Evolutionary conservation across 2,113 vertebrate species (phyloP).

Genomic region (Xiphias gladius): DNA sequence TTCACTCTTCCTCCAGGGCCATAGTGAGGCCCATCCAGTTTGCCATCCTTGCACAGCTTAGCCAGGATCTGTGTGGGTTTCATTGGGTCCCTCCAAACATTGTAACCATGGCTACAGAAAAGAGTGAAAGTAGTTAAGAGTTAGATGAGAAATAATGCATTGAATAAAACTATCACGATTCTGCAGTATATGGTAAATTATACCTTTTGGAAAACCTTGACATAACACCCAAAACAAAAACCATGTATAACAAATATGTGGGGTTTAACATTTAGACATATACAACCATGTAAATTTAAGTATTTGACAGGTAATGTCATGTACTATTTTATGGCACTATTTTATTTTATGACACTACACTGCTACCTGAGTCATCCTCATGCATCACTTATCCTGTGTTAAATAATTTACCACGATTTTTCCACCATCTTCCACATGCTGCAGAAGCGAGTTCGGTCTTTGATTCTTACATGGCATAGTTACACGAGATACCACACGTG

Average conservation of each 20-base stretch:
- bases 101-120: constrained; percentile 93
- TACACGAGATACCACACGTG: constrained; percentile 89
- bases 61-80: constrained; percentile 95
- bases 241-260: neutral
- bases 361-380: neutral
- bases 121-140: neutral
- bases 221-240: neutral
- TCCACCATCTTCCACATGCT: neutral
- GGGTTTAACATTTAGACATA: neutral
- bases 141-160: neutral
- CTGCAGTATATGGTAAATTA: neutral
- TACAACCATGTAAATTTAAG: neutral
- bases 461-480: constrained; percentile 89
- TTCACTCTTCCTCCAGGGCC: constrained; percentile 94
- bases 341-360: neutral
- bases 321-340: neutral
- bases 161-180: neutral
- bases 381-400: neutral
- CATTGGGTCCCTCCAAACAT: constrained; percentile 96
- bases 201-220: neutral
- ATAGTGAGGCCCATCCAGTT: constrained; percentile 94
- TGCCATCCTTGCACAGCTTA: constrained; percentile 95
- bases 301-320: neutral
- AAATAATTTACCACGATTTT: neutral
- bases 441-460: neutral